Evolutionary conservation across 1,140 invertebrate genomes (phyloP), one percentile per base, ranked within the genome.

Genomic region (Agrilus planipennis): DNA sequence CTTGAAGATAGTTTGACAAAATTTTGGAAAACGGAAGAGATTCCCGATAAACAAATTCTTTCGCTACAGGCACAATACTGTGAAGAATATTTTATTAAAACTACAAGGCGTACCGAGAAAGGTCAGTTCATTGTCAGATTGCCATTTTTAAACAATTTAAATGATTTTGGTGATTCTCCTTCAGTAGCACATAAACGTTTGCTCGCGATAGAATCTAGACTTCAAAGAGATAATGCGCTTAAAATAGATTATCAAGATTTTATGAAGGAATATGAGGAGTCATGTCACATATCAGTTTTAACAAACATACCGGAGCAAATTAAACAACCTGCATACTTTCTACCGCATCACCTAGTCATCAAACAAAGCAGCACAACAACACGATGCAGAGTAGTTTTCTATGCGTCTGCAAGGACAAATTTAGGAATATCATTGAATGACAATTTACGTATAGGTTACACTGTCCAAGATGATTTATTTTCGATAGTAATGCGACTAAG

Each of bases 281-380:
- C 12, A 27, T 7, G 23, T 27, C 23, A 27, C 12, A 27, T 27
- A 12, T 27, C 23, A 9, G 12, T 9, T 27, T n/a, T n/a, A n/a
- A 27, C 23, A 27, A 27, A 27, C 12, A 27, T 9, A 7, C 12
- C 23, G n/a, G n/a, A 27, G n/a, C 7, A 12, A 9, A 27, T 27
- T 12, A 12, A 27, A 27, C 7, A 27, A 27, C 7, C 12, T 9
- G 7, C 23, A 12, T 15, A 36, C 20, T 49, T 50, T 29, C 17
- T 58, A 9, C 55, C 58, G 2, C 60, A 63, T 44, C 57, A 63
- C 22, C 42, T 43, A 0, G 51, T 63, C 0, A 6, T 54, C 0
- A 49, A 48, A 30, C 36, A 40, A 6, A 10, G 25, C 2, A 54
- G 49, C 10, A 14, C 41, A 1, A 55, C 50, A 2, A 57, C 54